Percentiles rank a stretch among this genome's conserved stretches.
These are phyloP conservation scores for Coluber constrictor DNA, from an alignment of 2,797 vertebrate genomes.

Conservation along the genomic window DNA sequence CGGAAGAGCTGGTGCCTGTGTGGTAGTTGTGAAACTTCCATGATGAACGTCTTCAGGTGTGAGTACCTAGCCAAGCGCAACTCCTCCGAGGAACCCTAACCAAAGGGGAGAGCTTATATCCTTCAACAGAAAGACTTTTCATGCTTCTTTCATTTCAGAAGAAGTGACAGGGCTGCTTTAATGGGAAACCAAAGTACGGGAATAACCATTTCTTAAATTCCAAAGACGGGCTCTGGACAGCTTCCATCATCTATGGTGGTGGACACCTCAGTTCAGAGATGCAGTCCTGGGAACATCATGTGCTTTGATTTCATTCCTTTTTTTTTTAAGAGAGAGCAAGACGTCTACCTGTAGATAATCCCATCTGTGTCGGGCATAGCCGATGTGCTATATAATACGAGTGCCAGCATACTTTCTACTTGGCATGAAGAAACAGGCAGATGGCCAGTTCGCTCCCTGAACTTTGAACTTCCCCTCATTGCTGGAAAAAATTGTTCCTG, in stretches of 20 bases:
- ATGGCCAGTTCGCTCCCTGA: not conserved
- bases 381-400: not conserved
- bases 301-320: not conserved
- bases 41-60: conserved; percentile 62
- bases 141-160: not conserved
- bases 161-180: not conserved
- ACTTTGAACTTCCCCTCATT: not conserved
- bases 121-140: not conserved
- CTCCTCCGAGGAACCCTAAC: conserved; percentile 15
- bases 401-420: not conserved
- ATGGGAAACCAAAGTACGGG: conserved; percentile 5
- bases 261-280: not conserved
- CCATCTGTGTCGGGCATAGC: not conserved
- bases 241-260: not conserved
- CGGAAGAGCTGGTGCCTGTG: conserved; percentile 91
- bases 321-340: not conserved
- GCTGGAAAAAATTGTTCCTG: not conserved
- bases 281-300: not conserved
- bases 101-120: conserved; percentile 14
- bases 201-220: conserved; percentile 40
- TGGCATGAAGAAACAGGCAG: not conserved
- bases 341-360: not conserved
- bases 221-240: conserved; percentile 14
- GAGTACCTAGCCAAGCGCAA: not conserved
- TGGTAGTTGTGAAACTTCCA: conserved; percentile 91